Evolutionary conservation across 2,888 invertebrate genomes (phyloP), one percentile per base, ranked within the genome.

Genomic region (Conistra vaccinii): DNA sequence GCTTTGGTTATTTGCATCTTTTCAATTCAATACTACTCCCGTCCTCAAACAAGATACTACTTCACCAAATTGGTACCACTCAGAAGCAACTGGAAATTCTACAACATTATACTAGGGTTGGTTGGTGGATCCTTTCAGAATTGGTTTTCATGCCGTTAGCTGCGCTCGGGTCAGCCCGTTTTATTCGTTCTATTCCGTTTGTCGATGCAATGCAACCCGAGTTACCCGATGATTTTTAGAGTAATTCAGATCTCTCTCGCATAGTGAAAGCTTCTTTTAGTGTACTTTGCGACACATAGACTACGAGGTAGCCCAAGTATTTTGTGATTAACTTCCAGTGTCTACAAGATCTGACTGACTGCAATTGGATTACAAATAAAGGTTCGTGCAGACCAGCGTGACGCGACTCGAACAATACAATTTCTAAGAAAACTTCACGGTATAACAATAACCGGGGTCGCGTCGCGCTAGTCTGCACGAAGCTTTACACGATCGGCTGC

Each of bases 81-180:
- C 26, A 9, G 23, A 45, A 58, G n/a, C 12, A 42, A 51, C 48
- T 29, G 17, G n/a, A 48, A 14, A 58, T 65, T 74, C 7, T 20
- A 23, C 17, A 60, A 60, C 29, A 32, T 63, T 58, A 39, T 32
- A n/a, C 17, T 20, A 35, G 58, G 14, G 5, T 60, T 58, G 17
- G 10, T 29, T 58, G 17, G 10, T 29, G 17, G 32, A 51, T 65
- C 7, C 51, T 74, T 75, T 53, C 23, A 35, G 53, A 53, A 29
- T n/a, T 20, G n/a, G 53, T 35, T 45, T 57, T 68, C 53, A 32
- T 48, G 2, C 29, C 39, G 39, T 55, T 62, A 39, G n/a, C 48
- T 53, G 68, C 20, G 14, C 68, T 39, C 14, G 48, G 32, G 42
- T 67, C 60, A 45, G 51, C 20, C 23, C 45, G 17, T 75, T 76